Base-by-base conservation (phyloP, 2,888 invertebrate species). In the Drosophila tanythrix region DNA sequence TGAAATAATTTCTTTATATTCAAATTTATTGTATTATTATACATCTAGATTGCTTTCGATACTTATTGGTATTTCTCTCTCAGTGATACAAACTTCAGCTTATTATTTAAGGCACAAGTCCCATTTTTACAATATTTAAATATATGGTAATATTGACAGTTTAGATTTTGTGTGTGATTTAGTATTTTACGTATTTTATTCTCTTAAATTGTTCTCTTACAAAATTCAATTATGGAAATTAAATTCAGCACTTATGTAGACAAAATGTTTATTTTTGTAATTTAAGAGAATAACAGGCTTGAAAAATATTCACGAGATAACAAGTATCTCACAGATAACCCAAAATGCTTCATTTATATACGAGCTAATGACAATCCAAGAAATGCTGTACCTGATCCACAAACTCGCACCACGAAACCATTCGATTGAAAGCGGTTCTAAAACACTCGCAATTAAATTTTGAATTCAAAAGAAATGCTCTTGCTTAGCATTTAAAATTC, bases 401-500 rank as follows among this genome's bases (percentile, higher is more conserved):
- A 46, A 21, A 13, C 21, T 13, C 6, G 21, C 21, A 13, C 6
- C 21, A 21, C 3, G 3, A 21, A 46, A 7, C 7, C 46, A 25
- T 15, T 46, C 25, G 46, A 46, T 46, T 8, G 25, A 46, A 46
- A 25, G 25, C 3, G 46, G 2, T 25, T 25, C 4, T 8, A 46
- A 46, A 35, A 43, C 63, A 68, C 64, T 76, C 48, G 55, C 57
- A 33, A 38, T 25, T 27, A 56, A 59, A 48, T 69, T 29, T 36
- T 46, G n/a, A 61, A 46, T 50, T 61, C 46, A 46, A 57, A 27
- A 35, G n/a, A 74, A 18, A 64, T 40, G n/a, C 27, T 35, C n/a
- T 40, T 53, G 52, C 18, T 67, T 60, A 66, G 62, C 51, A 84
- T 79, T 73, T 73, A n/a, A 21, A 21, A 21, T 21, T 21, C 21